Percentiles rank a stretch among this genome's conserved stretches.
Evolutionary conservation across 2,797 vertebrate species (phyloP).

Genomic region (Hypotaenidia philippensis): DNA sequence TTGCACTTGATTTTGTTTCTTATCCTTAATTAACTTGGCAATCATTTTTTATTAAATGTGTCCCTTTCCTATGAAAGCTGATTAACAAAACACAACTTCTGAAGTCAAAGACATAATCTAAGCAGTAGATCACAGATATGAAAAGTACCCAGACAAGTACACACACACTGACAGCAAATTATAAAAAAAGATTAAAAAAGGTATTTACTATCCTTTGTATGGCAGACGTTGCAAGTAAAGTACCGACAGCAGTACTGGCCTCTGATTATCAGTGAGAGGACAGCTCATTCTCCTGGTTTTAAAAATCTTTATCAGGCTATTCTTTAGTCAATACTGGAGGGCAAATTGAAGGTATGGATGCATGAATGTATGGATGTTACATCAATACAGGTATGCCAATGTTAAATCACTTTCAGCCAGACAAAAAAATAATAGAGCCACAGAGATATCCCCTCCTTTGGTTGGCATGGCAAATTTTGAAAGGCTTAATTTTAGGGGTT

Average conservation of each 20-base stretch:
- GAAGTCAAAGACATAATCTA: slow-evolving; percentile 13
- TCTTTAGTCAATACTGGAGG: not conserved
- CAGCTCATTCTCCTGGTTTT: not conserved
- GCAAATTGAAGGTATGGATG: not conserved
- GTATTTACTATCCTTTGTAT: not conserved
- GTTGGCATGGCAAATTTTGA: not conserved
- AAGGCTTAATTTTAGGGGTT: not conserved
- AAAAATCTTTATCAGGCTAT: not conserved
- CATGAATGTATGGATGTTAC: not conserved
- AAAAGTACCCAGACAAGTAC: not conserved
- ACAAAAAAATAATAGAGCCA: not conserved
- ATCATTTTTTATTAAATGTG: not conserved
- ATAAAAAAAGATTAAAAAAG: slow-evolving; percentile 24
- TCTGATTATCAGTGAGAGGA: not conserved
- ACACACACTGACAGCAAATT: not conserved
- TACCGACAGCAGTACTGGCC: not conserved
- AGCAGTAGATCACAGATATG: not conserved
- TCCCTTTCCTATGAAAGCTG: not conserved
- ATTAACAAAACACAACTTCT: not conserved
- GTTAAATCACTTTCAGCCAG: not conserved
- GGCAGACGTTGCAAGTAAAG: not conserved
- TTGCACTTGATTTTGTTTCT: not conserved
- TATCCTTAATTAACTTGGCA: slow-evolving; percentile 19
- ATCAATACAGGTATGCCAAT: not conserved
- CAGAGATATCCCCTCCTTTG: not conserved